Evolutionary conservation across 2,113 vertebrate genomes (phyloP), one percentile per base, ranked within the genome.

Genomic region (Illadopsis cleaveri): DNA sequence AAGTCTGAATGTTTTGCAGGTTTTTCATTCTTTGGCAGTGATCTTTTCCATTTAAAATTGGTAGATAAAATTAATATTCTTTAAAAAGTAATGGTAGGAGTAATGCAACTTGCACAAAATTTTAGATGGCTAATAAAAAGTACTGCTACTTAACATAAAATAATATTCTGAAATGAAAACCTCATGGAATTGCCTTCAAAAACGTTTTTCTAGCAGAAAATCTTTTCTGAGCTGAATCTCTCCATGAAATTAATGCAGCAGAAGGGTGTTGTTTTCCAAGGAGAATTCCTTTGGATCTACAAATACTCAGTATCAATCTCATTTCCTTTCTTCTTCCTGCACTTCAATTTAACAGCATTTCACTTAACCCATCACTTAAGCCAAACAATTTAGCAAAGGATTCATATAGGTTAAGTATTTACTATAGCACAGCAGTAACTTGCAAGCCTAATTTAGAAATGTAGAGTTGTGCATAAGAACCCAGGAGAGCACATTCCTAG

Each of bases 311-410:
- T 28, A 79, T 24, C 19, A 15, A 25, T 58, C 22, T 6, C 6
- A 24, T 56, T 84, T 45, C 20, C 22, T 72, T 60, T 61, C 42
- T 58, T 33, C 31, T 76, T 42, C 21, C 45, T 51, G 22, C 27
- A 10, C 11, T 51, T 86, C 14, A 35, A 4, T 24, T 58, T 44
- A 51, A 18, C 17, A 37, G 4, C 18, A 37, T 44, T 77, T 58
- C 14, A 18, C 4, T 77, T 60, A 37, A 68, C 37, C 0, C 0
- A 44, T 51, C 37, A 22, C 11, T 44, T 18, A 11, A n/a, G 30
- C 40, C 8, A 35, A 50, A 33, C 4, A 51, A 28, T 69, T 33
- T 25, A 51, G 45, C 0, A 0, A 23, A 51, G 22, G 22, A 28
- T 37, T 60, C 6, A 4, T 33, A 10, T 5, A 23, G 17, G 20